Conservation (phyloP, 2,113 vertebrate species). For the Burhinus oedicnemus region DNA sequence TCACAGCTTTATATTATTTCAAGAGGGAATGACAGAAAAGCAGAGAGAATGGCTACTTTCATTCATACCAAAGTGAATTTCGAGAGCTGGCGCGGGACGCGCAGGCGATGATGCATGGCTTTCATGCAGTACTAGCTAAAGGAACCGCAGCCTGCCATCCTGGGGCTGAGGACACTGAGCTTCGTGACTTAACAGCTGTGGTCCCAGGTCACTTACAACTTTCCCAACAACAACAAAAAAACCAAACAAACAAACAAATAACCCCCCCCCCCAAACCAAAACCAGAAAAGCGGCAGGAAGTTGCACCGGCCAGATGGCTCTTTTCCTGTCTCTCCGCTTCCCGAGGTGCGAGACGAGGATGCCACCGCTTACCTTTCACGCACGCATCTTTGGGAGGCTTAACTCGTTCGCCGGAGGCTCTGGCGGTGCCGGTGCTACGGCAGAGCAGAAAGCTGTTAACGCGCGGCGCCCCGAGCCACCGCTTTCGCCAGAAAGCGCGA, state of each 20-base stretch:
- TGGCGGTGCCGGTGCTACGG: neutral
- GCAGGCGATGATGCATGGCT: neutral
- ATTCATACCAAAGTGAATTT: neutral
- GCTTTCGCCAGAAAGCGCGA: neutral
- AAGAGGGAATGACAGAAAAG: neutral
- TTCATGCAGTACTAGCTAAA: neutral
- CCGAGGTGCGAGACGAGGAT: neutral
- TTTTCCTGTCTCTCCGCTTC: neutral
- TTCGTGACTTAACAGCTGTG: neutral
- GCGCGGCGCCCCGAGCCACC: neutral
- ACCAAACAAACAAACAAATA: no score
- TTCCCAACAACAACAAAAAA: neutral
- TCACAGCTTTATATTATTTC: neutral
- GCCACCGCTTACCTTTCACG: conserved; percentile 30
- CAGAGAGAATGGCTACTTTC: neutral
- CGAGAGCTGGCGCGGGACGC: neutral
- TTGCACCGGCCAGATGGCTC: neutral
- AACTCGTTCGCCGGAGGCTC: rapidly evolving
- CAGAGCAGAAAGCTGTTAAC: neutral
- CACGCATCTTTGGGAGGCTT: neutral
- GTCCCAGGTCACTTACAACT: neutral
- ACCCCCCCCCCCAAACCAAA: no score
- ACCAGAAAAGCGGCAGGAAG: neutral
- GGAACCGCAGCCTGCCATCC: neutral
- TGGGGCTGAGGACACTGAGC: neutral